These are phyloP conservation scores for Cheilosia scutellata DNA, from an alignment of 2,888 invertebrate genomes.

Conservation along the genomic window DNA sequence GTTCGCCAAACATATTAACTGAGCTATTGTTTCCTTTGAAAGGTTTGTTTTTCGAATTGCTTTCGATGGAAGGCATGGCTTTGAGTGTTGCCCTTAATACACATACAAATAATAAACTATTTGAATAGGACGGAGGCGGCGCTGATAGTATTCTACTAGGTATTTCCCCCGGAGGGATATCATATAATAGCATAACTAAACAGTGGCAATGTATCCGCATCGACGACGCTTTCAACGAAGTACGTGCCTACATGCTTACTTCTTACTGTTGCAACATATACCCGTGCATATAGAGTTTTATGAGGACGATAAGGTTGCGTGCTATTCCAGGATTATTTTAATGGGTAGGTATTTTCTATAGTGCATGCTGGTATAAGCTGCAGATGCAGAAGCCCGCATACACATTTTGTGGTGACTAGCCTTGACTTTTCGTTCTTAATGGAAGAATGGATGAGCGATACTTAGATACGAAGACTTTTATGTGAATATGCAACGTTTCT, in stretches of 20 bases:
- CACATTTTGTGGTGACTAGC: conserved; percentile 37
- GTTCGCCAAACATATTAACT: conserved; percentile 54
- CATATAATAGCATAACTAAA: background rate
- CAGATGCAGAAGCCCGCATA: conserved; percentile 27
- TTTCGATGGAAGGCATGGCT: conserved; percentile 14
- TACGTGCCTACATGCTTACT: conserved; percentile 1
- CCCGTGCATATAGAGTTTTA: conserved; percentile 9
- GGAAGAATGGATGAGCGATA: background rate
- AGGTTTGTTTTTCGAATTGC: conserved; percentile 31
- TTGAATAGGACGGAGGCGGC: conserved; percentile 10
- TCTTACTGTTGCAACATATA: background rate
- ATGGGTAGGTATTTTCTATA: conserved; percentile 27
- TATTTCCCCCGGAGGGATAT: conserved; percentile 17
- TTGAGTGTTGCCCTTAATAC: conserved; percentile 5
- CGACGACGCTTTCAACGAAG: background rate
- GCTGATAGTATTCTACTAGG: conserved; percentile 33
- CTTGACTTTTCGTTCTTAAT: conserved; percentile 47
- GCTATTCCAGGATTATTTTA: conserved; percentile 48
- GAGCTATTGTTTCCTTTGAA: conserved; percentile 45
- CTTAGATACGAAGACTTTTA: no score
- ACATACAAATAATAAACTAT: conserved; percentile 6
- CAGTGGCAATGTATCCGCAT: background rate
- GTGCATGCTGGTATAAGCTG: conserved; percentile 24
- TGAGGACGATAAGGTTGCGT: conserved; percentile 25
- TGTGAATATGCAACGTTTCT: background rate